phyloP scores from a whole-genome alignment of 2,797 vertebrate species.

The Nothura maculosa region DNA sequence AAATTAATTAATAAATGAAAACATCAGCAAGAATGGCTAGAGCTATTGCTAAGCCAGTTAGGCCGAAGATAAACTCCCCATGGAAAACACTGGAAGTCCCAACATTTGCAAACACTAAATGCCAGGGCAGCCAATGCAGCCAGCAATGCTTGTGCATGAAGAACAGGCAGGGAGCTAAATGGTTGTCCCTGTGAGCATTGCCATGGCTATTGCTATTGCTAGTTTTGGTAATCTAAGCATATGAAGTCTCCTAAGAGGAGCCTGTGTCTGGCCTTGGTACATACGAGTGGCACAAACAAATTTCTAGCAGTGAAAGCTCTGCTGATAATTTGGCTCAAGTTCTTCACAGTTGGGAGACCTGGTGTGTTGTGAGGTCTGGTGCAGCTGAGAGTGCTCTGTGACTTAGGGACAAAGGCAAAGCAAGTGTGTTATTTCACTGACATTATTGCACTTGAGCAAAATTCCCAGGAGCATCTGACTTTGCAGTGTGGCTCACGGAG shows the following conservation, averaged over 20 bases:
- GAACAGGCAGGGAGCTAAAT: not conserved
- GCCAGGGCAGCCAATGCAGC: not conserved
- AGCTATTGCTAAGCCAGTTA: conserved; percentile 15
- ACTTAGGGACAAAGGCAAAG: not conserved
- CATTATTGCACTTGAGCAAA: not conserved
- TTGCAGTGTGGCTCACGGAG: not conserved
- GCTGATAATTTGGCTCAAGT: not conserved
- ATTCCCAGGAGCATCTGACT: not conserved
- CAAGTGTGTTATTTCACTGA: not conserved
- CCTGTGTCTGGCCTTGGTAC: not conserved
- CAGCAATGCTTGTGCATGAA: not conserved
- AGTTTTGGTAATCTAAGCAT: not conserved
- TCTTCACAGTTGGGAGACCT: not conserved
- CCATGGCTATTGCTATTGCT: not conserved
- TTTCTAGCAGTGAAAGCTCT: not conserved
- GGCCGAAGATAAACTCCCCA: not conserved
- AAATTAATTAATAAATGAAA: conserved; percentile 42
- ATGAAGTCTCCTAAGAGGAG: not conserved
- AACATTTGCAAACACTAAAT: not conserved
- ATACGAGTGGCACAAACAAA: not conserved
- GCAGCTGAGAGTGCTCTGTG: not conserved
- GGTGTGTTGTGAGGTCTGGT: fast-evolving
- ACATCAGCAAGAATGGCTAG: conserved; percentile 12
- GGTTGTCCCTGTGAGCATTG: not conserved
- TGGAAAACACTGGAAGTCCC: not conserved